Evolutionary conservation across 2,888 invertebrate species (phyloP).

Genomic region (Xestia ashworthii): DNA sequence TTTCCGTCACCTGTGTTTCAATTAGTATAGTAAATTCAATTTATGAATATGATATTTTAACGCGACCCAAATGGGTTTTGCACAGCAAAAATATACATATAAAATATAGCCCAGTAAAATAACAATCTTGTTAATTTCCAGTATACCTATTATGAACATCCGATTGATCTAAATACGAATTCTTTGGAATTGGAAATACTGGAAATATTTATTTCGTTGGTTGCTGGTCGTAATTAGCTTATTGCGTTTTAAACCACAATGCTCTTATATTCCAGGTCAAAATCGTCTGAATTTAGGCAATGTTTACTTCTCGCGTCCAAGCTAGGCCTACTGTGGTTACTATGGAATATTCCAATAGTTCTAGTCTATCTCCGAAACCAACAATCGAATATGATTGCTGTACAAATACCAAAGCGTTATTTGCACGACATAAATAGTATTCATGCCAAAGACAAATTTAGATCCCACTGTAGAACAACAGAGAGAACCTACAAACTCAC

Average conservation of each 20-base stretch:
- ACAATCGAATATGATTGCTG: neutral
- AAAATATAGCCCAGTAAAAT: neutral
- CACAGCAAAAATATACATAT: neutral
- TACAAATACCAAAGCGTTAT: neutral
- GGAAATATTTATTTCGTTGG: neutral
- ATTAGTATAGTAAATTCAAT: conserved; percentile 34
- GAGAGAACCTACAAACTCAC: too few relatives aligned
- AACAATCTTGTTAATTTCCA: neutral
- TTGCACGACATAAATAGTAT: neutral
- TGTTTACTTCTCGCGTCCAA: neutral
- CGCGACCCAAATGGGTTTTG: conserved; percentile 11
- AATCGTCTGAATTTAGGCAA: neutral
- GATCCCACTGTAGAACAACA: neutral
- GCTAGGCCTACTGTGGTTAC: too few relatives aligned
- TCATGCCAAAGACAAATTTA: neutral
- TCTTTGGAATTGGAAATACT: neutral
- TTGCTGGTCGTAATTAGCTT: neutral
- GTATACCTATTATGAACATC: neutral
- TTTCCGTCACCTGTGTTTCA: conserved; percentile 39
- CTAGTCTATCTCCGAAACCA: neutral
- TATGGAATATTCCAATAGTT: neutral
- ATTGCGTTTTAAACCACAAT: neutral
- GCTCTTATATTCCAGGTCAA: neutral
- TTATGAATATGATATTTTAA: conserved; percentile 36
- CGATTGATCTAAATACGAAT: neutral